phyloP scores from a whole-genome alignment of 2,888 invertebrate species.

The Troilus luridus region DNA sequence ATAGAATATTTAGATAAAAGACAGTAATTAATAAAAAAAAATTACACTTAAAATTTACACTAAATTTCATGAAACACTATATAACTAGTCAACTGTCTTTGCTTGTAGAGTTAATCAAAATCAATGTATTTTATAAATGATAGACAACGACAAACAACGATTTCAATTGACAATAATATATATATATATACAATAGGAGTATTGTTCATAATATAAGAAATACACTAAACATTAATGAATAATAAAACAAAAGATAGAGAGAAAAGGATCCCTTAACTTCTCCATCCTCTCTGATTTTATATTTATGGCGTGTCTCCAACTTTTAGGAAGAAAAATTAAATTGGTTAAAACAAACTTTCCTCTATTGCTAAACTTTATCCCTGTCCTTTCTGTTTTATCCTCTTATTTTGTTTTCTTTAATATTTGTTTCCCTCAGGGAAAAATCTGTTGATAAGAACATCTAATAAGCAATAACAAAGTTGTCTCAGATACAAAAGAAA shows the following conservation, averaged over 20 bases:
- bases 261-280: neutral
- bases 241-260: slow-evolving; percentile 9
- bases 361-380: slow-evolving; percentile 40
- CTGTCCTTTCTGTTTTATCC: neutral
- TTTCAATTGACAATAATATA: neutral
- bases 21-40: too few species aligned
- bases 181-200: neutral
- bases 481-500: neutral
- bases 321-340: slow-evolving; percentile 21
- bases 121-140: too few species aligned
- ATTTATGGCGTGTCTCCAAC: slow-evolving; percentile 28
- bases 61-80: too few species aligned
- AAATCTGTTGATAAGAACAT: slow-evolving; percentile 3
- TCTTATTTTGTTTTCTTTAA: slow-evolving; percentile 34
- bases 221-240: neutral
- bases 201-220: neutral
- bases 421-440: neutral
- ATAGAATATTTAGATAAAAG: too few species aligned
- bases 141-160: too few species aligned
- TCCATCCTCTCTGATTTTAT: slow-evolving; percentile 25
- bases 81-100: too few species aligned
- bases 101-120: too few species aligned
- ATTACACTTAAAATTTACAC: too few species aligned
- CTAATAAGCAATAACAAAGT: slow-evolving; percentile 11
- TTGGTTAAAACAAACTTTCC: slow-evolving; percentile 21